Base-by-base conservation (phyloP, 2,797 vertebrate genomes). In the Heteromormyrus szaboi region DNA sequence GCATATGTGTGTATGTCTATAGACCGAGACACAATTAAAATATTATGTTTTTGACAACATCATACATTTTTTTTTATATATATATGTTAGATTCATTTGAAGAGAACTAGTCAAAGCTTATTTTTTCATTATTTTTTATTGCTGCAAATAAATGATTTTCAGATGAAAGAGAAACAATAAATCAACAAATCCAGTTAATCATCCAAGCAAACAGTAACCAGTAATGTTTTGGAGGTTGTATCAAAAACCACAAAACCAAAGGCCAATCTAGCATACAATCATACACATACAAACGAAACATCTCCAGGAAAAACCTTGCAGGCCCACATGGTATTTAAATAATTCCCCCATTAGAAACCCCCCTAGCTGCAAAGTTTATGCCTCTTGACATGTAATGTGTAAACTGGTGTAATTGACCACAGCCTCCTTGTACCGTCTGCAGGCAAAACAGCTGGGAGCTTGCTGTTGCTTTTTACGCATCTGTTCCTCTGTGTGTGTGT, bases 371-470 rank as follows among this genome's bases (percentile, higher is more conserved):
- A 14, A 29, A 37, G 48, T 86, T 86, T 86, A 85, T 44, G 3
- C 76, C 79, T 44, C 46, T 88, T 88, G 76, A 85, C 53, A 62
- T 81, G 7, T 62, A 88, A 84, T 79, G 81, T 85, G 56, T 84
- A 46, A 88, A 83, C 8, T 44, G 53, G 53, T 79, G 72, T 79
- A 79, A 79, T 19, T 41, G 72, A 44, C 37, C 37, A 44, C 37
- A n/a, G 72, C 19, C 72, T 79, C 37, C 19, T 2, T 79, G 17
- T n/a, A 44, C 41, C 37, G 19, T 79, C 19, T 41, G 33, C 37
- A 44, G 72, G 19, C 33, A 44, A n/a, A 79, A 46, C 72, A 79
- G 72, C 72, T 46, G 41, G 17, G 7, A 46, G 37, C 2, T 7
- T n/a, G 14, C 41, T 29, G 37, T 79, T 14, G 72, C 14, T 79